Evolutionary conservation across 2,797 vertebrate genomes (phyloP), one percentile per base, ranked within the genome.

Genomic region (Propithecus deckenii): DNA sequence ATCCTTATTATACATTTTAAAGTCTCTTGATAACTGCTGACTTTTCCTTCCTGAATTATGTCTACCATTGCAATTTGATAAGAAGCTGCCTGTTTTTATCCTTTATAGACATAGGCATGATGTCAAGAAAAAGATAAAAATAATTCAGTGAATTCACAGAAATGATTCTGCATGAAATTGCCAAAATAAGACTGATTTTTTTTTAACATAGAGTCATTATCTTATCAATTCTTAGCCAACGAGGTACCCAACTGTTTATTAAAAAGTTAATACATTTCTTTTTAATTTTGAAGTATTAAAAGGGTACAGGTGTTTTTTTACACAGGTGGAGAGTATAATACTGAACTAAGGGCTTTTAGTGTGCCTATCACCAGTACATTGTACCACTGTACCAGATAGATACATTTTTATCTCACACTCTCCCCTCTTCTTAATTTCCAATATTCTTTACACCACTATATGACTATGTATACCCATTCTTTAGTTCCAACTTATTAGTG

Each of bases 101-200:
- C 41, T 96, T 76, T 87, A 63, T 59, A 86, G 43, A 74, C 23
- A 74, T 5, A 83, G 14, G 23, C 14, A 88, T 61, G 32, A 76
- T 79, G 46, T 89, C 46, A 93, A 89, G 30, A 61, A 83, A 59
- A 86, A 93, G 48, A 89, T 91, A 76, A 78, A 94, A 86, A 67
- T 93, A 95, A 95, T 89, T 86, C 65, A 91, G n/a, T 15, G 63
- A 72, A 90, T 89, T 91, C 8, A 57, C 46, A 90, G 81, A 92
- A 86, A 17, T 78, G 22, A 3, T 61, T 35, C 17, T 91, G n/a
- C 38, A 72, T 76, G 72, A 86, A 95, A 94, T 78, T 86, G 32
- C 18, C 41, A 74, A 78, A 78, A 59, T 87, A 76, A n/a, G 7
- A 35, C 43, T 55, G 52, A 55, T 55, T 55, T 55, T 59, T 59